Evolutionary conservation across 2,797 vertebrate genomes (phyloP), one percentile per base, ranked within the genome.

Genomic region (Tangara arthus): DNA sequence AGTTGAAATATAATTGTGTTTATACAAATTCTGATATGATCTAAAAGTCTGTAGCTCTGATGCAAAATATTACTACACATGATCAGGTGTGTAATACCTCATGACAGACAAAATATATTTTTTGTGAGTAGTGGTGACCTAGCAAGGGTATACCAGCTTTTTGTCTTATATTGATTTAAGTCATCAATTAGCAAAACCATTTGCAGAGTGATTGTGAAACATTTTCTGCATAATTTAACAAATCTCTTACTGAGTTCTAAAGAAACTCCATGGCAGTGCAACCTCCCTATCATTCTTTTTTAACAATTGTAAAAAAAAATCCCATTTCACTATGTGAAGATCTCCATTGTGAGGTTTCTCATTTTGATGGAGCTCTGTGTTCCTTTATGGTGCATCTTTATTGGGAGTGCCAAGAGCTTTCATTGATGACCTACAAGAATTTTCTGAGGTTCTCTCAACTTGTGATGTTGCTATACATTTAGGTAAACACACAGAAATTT

Each of bases 241-340:
- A 28, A 88, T 39, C 2, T 71, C 12, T 53, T n/a, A 37, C 17
- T 2, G 3, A 44, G 8, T 55, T 77, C 37, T 39, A 37, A 71
- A 35, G 79, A 75, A 70, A 37, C 8, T 49, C 17, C 12, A 17
- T 26, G 19, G 32, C 2, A 69, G 13, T n/a, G 7, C 9, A 59
- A 77, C 10, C 2, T 61, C 4, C 46, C 12, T 41, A 9, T 15
- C 26, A 21, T 27, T 28, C 46, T 81, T 81, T 75, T 81, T 44
- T 16, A 55, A 2, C 1, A 1, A 4, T 49, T 52, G 2, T 5
- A 47, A 65, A 89, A 41, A 41, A 35, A 12, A 2, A 5, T 41
- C 6, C 15, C 4, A 22, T 81, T 69, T 77, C 21, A 60, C 4
- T 60, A 10, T 1, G 0, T 46, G 30, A 39, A 70, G 32, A 18